phyloP scores from a whole-genome alignment of 2,797 vertebrate genomes.

The Distichodus sexfasciatus region DNA sequence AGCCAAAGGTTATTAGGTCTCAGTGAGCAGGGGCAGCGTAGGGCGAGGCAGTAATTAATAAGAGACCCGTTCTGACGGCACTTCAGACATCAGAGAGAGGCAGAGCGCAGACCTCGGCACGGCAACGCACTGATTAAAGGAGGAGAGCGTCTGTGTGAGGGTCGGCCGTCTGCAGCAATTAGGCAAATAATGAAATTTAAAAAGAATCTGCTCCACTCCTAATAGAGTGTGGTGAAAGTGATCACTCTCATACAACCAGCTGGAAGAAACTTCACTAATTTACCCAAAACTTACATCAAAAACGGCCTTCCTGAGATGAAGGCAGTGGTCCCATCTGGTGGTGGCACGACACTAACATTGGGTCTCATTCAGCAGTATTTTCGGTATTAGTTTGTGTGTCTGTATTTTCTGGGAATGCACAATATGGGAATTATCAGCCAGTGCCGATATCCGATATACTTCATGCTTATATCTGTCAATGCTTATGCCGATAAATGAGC shows the following conservation, averaged over 20 bases:
- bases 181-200: background rate
- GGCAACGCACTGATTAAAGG: conserved; percentile 40
- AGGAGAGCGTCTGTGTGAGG: background rate
- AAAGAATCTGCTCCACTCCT: background rate
- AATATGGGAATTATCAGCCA: too few species aligned
- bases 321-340: background rate
- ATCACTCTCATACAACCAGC: background rate
- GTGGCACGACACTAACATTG: too few species aligned
- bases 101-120: conserved; percentile 23
- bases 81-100: conserved; percentile 27
- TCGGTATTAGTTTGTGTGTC: too few species aligned
- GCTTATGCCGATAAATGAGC: too few species aligned
- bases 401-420: too few species aligned
- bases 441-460: too few species aligned
- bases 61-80: conserved; percentile 19
- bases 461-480: too few species aligned
- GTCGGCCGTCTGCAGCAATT: background rate
- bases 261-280: background rate
- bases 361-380: too few species aligned
- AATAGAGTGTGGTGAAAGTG: too few species aligned
- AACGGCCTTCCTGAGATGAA: too few species aligned
- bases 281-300: too few species aligned
- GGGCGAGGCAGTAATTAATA: conserved; percentile 43
- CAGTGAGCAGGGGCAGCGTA: background rate
- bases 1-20: conserved; percentile 35